Evolutionary conservation across 1,140 invertebrate genomes (phyloP), one percentile per base, ranked within the genome.

Genomic region (Drosophila nasuta): DNA sequence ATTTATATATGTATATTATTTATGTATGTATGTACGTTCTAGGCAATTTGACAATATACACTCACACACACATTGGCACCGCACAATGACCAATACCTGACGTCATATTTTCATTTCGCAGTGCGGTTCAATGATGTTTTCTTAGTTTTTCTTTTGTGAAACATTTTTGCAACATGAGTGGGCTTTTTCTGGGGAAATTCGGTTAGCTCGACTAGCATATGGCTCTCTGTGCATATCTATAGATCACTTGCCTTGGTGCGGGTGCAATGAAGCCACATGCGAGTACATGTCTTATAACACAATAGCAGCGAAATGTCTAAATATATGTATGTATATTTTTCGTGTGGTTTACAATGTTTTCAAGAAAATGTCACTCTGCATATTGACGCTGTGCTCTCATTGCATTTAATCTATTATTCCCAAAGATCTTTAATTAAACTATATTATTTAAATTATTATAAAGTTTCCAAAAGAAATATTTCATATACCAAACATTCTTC

Each of bases 101-200:
- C 87, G 87, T 90, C 87, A 90, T 91, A 80, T 91, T 90, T 82
- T 86, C 81, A 79, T 79, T 83, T 56, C 60, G 63, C 68, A 51
- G 46, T 57, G 56, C 68, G 77, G 81, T 83, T 83, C 81, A 83
- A 83, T 83, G 81, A 83, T 83, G 79, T 83, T 83, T 66, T 63
- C 63, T 69, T 65, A 72, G 60, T 75, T 63, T 76, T 70, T 67
- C 48, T 57, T 49, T 59, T 52, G 45, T 59, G 48, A 54, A 69
- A 83, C 74, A 88, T 88, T 78, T 88, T 89, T 88, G 68, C 83
- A 83, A 79, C 83, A 77, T 88, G 83, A 88, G 77, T 88, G 67
- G 70, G 64, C 74, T 89, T 88, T 87, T 87, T 87, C 77, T 72
- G 64, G 70, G 73, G 77, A 87, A 87, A 87, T 88, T 87, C 80